These are phyloP conservation scores for Fragum whitleyi DNA, from an alignment of 2,888 invertebrate genomes.

Conservation along the genomic window DNA sequence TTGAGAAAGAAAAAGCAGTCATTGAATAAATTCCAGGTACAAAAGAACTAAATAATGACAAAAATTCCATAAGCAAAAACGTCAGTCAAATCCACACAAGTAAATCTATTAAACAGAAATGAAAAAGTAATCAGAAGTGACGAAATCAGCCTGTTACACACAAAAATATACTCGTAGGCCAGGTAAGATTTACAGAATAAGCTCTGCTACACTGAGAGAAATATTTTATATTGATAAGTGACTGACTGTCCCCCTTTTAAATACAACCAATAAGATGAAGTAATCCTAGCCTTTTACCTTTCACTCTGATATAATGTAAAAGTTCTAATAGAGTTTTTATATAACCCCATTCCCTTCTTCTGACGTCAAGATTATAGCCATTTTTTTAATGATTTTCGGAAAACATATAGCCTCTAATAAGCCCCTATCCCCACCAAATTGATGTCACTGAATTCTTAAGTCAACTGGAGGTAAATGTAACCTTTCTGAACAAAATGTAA, in stretches of 20 bases:
- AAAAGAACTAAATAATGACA: background rate
- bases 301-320: too few species aligned
- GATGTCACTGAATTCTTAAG: too few species aligned
- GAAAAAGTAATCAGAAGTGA: background rate
- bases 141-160: background rate
- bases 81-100: background rate
- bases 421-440: too few species aligned
- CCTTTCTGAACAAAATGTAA: too few species aligned
- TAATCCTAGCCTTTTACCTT: background rate
- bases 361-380: too few species aligned
- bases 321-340: too few species aligned
- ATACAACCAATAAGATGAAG: constrained; percentile 11
- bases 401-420: too few species aligned
- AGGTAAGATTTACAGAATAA: constrained; percentile 10
- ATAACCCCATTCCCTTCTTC: too few species aligned
- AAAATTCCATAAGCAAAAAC: background rate
- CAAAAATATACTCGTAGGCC: constrained; percentile 7
- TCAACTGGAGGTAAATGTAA: too few species aligned
- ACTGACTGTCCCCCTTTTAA: constrained; percentile 1
- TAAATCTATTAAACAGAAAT: background rate
- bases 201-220: background rate
- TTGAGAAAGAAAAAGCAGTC: too few species aligned
- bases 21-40: background rate
- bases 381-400: too few species aligned
- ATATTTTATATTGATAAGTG: constrained; percentile 18